Base-by-base conservation (phyloP, 2,113 vertebrate species). In the Vicugna pacos region DNA sequence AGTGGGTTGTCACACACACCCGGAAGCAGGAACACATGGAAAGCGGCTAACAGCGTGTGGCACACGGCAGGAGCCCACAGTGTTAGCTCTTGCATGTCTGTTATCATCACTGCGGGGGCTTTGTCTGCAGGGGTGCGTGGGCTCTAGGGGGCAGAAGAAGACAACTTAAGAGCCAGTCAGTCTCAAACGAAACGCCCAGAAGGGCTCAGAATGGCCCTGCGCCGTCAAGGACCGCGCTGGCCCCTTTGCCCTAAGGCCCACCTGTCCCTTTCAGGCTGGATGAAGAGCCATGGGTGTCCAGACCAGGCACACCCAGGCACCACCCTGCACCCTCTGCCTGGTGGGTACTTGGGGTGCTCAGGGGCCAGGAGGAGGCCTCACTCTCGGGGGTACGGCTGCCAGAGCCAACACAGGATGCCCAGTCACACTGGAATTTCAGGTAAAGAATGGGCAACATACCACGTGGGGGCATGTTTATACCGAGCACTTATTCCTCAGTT, bases 51-150 rank as follows among this genome's bases (percentile, higher is more conserved):
- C 50, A 17, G 50, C 62, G 30, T 4, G 30, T 24, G 72, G 60
- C 30, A 50, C 13, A 0, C 32, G 16, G 16, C 5, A 38, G 52
- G n/a, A 30, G 58, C 20, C 28, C 11, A 1, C 0, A 38, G 20
- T 6, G 11, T 20, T 19, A 67, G 91, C 35, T n/a, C 30, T 19
- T 7, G 19, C 2, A 7, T 1, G 38, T 9, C 28, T n/a, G 28
- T 58, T 16, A n/a, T 8, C 48, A n/a, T 35, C 30, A 19, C 38
- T 14, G 38, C 69, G 24, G 48, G 17, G 70, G 4, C 2, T 28
- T 46, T 35, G 17, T 58, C 8, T 86, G 48, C 58, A 56, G 58
- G 60, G 6, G 26, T 3, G 14, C 26, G 5, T 16, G 22, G 72
- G 12, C 72, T 24, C 26, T n/a, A 46, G 38, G 2, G 28, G 4